These are phyloP conservation scores for Perizoma affinitatum DNA, from an alignment of 2,888 invertebrate species.

Conservation along the genomic window DNA sequence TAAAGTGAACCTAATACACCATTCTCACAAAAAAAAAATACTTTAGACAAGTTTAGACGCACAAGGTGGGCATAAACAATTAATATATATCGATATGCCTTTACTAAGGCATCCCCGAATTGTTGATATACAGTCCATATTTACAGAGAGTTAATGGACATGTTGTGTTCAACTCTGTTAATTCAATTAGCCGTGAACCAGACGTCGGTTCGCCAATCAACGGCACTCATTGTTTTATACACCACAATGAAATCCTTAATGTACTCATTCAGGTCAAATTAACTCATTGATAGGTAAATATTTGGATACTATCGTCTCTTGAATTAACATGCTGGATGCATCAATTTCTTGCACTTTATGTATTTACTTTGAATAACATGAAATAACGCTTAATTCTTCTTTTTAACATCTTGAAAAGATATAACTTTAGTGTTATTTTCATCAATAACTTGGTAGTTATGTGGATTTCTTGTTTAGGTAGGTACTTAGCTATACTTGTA, in stretches of 20 bases:
- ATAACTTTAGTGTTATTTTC: no score
- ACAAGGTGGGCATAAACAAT: not conserved
- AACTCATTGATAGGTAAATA: constrained; percentile 25
- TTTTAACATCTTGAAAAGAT: no score
- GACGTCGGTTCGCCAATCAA: constrained; percentile 61
- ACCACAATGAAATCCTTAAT: constrained; percentile 59
- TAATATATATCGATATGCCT: not conserved
- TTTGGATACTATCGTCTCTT: constrained; percentile 10
- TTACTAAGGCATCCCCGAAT: no score
- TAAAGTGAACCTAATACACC: not conserved
- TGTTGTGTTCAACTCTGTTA: constrained; percentile 73
- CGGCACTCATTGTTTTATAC: constrained; percentile 66
- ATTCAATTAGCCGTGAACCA: constrained; percentile 71
- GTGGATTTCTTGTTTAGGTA: no score
- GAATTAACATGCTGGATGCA: not conserved
- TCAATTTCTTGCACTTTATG: no score
- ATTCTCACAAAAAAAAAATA: not conserved
- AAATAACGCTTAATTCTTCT: no score
- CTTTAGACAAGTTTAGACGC: not conserved
- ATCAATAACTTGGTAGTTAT: no score
- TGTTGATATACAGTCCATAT: constrained; percentile 43
- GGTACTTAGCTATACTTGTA: no score
- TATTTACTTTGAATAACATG: no score
- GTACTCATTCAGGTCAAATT: constrained; percentile 35
- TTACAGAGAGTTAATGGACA: constrained; percentile 72